phyloP scores from a whole-genome alignment of 1,140 invertebrate species.

The Eupristina koningsbergeri region DNA sequence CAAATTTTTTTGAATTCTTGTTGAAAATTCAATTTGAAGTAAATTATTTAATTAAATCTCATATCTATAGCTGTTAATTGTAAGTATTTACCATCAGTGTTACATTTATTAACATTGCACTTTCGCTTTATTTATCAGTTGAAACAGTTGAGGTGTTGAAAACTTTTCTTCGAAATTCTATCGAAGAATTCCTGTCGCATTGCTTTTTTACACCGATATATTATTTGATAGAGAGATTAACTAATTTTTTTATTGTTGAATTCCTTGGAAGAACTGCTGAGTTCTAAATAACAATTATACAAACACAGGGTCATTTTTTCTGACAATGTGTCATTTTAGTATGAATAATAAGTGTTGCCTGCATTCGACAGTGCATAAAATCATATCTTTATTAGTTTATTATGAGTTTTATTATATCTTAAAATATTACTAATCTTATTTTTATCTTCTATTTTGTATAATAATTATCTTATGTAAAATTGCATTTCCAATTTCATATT shows the following conservation, averaged over 20 bases:
- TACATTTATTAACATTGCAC: not conserved
- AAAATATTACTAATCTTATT: no score
- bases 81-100: not conserved
- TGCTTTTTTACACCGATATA: not conserved
- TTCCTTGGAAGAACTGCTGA: not conserved
- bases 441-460: no score
- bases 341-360: not conserved
- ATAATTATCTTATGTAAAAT: no score
- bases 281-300: not conserved
- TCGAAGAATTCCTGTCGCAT: not conserved
- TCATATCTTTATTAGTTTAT: no score
- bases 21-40: no score
- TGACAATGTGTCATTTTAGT: not conserved
- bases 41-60: not conserved
- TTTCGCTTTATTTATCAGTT: not conserved
- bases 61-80: not conserved
- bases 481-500: no score
- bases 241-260: not conserved
- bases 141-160: not conserved
- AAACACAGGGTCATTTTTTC: no score
- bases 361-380: not conserved
- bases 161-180: not conserved
- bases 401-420: no score
- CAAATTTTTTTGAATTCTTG: no score
- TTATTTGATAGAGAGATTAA: not conserved